Conservation (phyloP, 1,140 invertebrate genomes). For the Zophobas atratus region DNA sequence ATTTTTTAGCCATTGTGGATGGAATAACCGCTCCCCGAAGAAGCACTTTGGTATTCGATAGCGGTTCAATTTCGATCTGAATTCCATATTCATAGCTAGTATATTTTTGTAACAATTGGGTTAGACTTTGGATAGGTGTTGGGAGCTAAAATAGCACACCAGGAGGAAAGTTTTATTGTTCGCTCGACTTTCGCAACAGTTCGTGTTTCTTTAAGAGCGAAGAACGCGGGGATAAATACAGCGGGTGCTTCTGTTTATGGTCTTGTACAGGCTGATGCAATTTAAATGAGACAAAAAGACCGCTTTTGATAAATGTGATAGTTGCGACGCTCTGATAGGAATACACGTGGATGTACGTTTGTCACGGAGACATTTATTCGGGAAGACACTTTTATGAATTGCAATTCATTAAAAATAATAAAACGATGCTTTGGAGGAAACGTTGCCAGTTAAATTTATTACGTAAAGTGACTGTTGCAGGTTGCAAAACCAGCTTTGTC, state of each 20-base stretch:
- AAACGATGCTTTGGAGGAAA: too few species aligned
- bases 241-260: constrained; percentile 20
- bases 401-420: too few species aligned
- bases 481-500: too few species aligned
- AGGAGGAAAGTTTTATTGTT: constrained; percentile 29
- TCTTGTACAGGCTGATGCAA: constrained; percentile 34
- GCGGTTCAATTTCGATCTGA: constrained; percentile 19
- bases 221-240: constrained; percentile 23
- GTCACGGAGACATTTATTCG: too few species aligned
- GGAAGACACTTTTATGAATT: too few species aligned
- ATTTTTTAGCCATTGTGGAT: neutral
- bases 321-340: neutral
- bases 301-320: constrained; percentile 25
- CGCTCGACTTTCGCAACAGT: constrained; percentile 11
- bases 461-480: too few species aligned
- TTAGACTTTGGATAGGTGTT: constrained; percentile 10
- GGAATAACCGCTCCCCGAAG: constrained; percentile 9
- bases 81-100: constrained; percentile 37
- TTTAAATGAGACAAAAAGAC: constrained; percentile 27
- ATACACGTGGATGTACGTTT: neutral
- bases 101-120: constrained; percentile 26
- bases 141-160: constrained; percentile 6
- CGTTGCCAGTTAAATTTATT: too few species aligned
- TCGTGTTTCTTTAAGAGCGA: constrained; percentile 6
- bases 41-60: constrained; percentile 4